Conservation (phyloP, 1,140 invertebrate species). For the Hermetia illucens region DNA sequence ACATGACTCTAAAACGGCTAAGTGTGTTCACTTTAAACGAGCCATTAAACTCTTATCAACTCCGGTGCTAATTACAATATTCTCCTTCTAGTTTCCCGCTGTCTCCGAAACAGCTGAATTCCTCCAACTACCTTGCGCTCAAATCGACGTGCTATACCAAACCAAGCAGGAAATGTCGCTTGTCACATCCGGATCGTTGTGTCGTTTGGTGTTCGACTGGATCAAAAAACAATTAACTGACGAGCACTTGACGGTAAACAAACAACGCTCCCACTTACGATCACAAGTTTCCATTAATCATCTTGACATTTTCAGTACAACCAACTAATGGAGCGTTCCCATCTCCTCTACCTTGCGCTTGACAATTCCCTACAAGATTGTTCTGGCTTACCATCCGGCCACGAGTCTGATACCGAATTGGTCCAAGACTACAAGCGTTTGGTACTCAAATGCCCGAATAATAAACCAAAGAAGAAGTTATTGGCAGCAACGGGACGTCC, state of each 20-base stretch:
- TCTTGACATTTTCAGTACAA: slow-evolving; percentile 28
- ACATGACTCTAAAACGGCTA: too few relatives aligned
- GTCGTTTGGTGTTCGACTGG: slow-evolving; percentile 54
- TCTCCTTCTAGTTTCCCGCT: slow-evolving; percentile 35
- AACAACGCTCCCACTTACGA: neutral
- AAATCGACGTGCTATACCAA: slow-evolving; percentile 50
- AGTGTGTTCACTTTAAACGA: too few relatives aligned
- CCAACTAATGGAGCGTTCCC: slow-evolving; percentile 44
- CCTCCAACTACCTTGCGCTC: slow-evolving; percentile 39
- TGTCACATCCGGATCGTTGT: slow-evolving; percentile 42
- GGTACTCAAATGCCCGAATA: slow-evolving; percentile 35
- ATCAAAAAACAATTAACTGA: slow-evolving; percentile 39
- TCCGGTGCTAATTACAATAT: neutral
- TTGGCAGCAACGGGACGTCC: slow-evolving; percentile 44
- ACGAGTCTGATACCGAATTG: slow-evolving; percentile 49
- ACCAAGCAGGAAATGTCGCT: slow-evolving; percentile 45
- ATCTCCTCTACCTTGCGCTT: slow-evolving; percentile 59
- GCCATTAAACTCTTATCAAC: neutral
- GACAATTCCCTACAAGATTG: slow-evolving; percentile 69
- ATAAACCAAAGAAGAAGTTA: slow-evolving; percentile 32
- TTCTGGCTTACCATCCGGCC: slow-evolving; percentile 46
- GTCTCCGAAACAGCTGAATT: slow-evolving; percentile 42
- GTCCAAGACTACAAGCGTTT: slow-evolving; percentile 70
- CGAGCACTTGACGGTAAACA: slow-evolving; percentile 16
- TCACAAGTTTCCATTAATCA: too few relatives aligned